Percentiles rank a stretch among this genome's conserved stretches.
phyloP scores from a whole-genome alignment of 2,888 invertebrate genomes.

The Nomada goodeniana region DNA sequence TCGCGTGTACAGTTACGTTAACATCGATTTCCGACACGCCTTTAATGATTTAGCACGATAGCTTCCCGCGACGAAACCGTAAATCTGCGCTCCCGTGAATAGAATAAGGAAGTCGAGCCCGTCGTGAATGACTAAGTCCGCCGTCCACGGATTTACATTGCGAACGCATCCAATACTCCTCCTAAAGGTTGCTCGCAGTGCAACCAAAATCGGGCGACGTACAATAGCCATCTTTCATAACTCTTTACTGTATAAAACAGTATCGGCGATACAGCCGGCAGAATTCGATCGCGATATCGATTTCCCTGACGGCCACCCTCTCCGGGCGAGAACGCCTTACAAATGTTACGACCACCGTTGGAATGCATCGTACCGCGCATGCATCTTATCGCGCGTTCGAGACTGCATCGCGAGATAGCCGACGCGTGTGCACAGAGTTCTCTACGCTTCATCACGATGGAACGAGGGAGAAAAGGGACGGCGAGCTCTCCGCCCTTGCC shows the following conservation, averaged over 20 bases:
- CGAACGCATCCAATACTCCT: not conserved
- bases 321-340: not conserved
- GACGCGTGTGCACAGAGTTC: slow-evolving; percentile 16
- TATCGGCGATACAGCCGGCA: not conserved
- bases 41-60: slow-evolving; percentile 27
- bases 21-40: slow-evolving; percentile 42
- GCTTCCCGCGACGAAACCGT: slow-evolving; percentile 17
- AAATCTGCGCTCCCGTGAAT: slow-evolving; percentile 27
- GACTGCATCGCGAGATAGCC: slow-evolving; percentile 23
- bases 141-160: not conserved
- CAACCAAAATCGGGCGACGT: not conserved
- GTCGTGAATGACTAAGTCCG: slow-evolving; percentile 21
- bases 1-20: slow-evolving; percentile 58
- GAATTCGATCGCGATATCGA: not conserved
- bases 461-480: slow-evolving; percentile 20
- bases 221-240: not conserved
- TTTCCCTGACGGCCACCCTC: not conserved
- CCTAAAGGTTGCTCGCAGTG: not conserved
- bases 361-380: slow-evolving; percentile 27
- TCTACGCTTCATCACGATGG: slow-evolving; percentile 56
- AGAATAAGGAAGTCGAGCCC: slow-evolving; percentile 15
- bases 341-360: slow-evolving; percentile 23
- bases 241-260: not conserved
- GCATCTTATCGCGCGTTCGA: slow-evolving; percentile 39
- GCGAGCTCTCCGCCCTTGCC: slow-evolving; percentile 23